Percentiles rank a stretch among this genome's conserved stretches.
These are phyloP conservation scores for Gortyna flavago DNA, from an alignment of 2,888 invertebrate species.

Conservation along the genomic window DNA sequence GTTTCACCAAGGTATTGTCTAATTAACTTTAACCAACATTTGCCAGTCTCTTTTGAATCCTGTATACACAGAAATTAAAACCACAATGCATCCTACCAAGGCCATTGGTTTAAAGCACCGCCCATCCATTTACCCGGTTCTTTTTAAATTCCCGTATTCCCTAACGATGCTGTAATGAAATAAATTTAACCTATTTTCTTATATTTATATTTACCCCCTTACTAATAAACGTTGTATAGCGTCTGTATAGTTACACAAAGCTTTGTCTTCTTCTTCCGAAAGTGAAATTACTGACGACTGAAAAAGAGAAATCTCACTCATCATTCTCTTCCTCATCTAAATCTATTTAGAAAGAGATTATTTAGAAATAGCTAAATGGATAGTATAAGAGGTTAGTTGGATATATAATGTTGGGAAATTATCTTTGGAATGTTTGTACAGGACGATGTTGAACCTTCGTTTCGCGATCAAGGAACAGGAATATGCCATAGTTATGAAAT, in stretches of 20 bases:
- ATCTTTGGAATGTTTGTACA: not conserved
- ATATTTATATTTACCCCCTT: no score
- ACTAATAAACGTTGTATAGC: no score
- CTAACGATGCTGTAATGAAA: constrained; percentile 58
- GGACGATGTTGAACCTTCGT: not conserved
- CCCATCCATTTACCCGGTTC: constrained; percentile 29
- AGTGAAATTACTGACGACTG: no score
- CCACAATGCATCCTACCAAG: constrained; percentile 40
- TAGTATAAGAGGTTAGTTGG: no score
- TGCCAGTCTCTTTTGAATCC: not conserved
- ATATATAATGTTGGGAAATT: not conserved
- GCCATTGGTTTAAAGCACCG: constrained; percentile 31
- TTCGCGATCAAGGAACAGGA: not conserved
- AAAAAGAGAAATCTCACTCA: no score
- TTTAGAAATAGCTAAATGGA: constrained; percentile 2
- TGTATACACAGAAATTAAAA: constrained; percentile 33
- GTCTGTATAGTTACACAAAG: no score
- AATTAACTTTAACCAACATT: constrained; percentile 7
- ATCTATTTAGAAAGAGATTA: constrained; percentile 27
- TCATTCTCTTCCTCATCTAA: no score
- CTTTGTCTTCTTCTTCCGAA: no score
- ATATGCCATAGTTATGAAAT: not conserved
- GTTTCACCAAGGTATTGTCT: not conserved
- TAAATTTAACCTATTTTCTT: constrained; percentile 57
- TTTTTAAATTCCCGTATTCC: constrained; percentile 50